Evolutionary conservation across 2,113 vertebrate genomes (phyloP), one percentile per base, ranked within the genome.

Genomic region (Lepisosteus oculatus): DNA sequence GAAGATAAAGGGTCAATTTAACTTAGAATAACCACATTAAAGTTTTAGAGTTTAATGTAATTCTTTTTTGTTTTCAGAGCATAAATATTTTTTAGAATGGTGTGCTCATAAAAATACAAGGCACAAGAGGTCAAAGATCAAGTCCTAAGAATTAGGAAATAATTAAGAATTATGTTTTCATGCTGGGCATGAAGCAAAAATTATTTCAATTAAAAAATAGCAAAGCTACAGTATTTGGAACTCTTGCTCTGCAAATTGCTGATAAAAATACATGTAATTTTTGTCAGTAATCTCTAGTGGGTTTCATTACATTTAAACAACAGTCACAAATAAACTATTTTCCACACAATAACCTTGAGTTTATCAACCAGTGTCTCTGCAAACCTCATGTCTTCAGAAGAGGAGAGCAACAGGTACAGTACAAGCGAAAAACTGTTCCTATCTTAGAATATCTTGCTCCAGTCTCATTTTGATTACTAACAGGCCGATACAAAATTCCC

Each of bases 161-260:
- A 51, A 51, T 29, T 29, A 29, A 29, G 29, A 29, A 51, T 5
- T 51, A 51, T 9, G 1, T 51, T 51, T 51, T 51, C 5, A 8
- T 6, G 11, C 44, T 17, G 44, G 56, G 65, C 65, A 11, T 5
- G 43, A 44, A 62, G 57, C 15, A 55, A 68, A 13, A 13, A 5
- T 29, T 61, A 67, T 67, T 67, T 62, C 29, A 55, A 68, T 51
- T 43, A 62, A 14, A 42, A 42, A 72, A 15, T 15, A 44, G n/a
- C 29, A 57, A 17, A 72, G 54, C 3, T 8, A 17, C 15, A 17
- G 15, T 17, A 55, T 41, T 65, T 55, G n/a, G 12, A 61, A 29
- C 51, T 11, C 3, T 41, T 43, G 41, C 51, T 43, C 55, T 45
- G 29, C 51, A 56, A 12, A 66, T 42, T 7, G 47, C 43, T 14